Evolutionary conservation across 1,140 invertebrate genomes (phyloP).

Genomic region (Sitophilus oryzae): DNA sequence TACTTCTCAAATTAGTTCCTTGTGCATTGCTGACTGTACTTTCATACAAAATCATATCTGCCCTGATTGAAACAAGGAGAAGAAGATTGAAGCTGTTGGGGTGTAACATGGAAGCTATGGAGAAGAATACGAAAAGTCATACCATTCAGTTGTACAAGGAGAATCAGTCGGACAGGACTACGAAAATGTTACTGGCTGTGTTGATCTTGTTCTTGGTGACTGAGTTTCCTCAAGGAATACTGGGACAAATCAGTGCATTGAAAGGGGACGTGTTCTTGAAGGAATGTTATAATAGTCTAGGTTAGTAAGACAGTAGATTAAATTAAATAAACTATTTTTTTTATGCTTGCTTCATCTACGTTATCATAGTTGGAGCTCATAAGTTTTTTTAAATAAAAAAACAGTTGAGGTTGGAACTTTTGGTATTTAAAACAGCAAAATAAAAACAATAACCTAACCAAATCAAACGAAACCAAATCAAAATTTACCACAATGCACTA

Average conservation of each 20-base stretch:
- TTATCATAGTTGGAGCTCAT: no score
- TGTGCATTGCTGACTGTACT: conserved; percentile 75
- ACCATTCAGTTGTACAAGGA: conserved; percentile 54
- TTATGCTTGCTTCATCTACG: no score
- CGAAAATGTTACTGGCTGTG: conserved; percentile 87
- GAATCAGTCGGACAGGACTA: conserved; percentile 80
- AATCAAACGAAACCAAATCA: no score
- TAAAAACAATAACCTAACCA: no score
- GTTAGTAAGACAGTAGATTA: no score
- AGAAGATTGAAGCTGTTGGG: conserved; percentile 57
- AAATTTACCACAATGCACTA: no score
- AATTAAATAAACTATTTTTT: no score
- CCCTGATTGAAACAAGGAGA: conserved; percentile 66
- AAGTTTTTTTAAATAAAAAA: no score
- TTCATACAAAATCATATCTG: conserved; percentile 69
- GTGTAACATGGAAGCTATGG: conserved; percentile 23
- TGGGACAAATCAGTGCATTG: conserved; percentile 69
- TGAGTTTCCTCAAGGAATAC: conserved; percentile 79
- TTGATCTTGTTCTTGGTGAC: conserved; percentile 85
- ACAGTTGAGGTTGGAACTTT: no score
- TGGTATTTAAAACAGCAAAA: no score
- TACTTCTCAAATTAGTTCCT: conserved; percentile 80
- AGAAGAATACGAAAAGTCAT: conserved; percentile 15
- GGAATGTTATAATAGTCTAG: conserved; percentile 69
- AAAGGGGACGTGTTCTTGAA: conserved; percentile 66